These are phyloP conservation scores for Polia nebulosa DNA, from an alignment of 2,888 invertebrate genomes.

Conservation along the genomic window DNA sequence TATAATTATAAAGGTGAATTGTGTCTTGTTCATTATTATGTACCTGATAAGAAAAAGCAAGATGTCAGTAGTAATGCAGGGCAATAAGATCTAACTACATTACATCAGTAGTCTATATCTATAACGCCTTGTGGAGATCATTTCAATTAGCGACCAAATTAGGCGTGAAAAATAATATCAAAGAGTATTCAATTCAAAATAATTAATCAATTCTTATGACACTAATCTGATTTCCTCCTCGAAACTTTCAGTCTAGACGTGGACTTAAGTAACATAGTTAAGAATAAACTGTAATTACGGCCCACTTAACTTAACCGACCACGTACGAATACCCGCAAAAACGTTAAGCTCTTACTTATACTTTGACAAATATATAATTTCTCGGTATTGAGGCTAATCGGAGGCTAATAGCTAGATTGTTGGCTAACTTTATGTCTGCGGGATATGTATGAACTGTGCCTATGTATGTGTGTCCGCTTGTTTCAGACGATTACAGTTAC, in stretches of 20 bases:
- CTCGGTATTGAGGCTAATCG: slow-evolving; percentile 45
- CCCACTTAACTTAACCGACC: slow-evolving; percentile 13
- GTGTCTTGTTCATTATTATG: no score
- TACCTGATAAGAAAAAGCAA: background rate
- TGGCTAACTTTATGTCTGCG: slow-evolving; percentile 17
- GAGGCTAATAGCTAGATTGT: slow-evolving; percentile 40
- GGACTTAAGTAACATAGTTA: background rate
- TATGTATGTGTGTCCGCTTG: slow-evolving; percentile 16
- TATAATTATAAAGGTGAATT: no score
- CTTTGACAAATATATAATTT: slow-evolving; percentile 57
- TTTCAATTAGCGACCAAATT: background rate
- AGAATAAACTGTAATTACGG: background rate
- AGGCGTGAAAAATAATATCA: background rate
- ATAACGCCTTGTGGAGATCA: background rate
- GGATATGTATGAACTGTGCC: slow-evolving; percentile 6
- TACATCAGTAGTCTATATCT: background rate
- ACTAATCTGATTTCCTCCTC: slow-evolving; percentile 24
- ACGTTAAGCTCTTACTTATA: slow-evolving; percentile 45
- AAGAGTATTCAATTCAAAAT: background rate
- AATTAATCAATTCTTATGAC: slow-evolving; percentile 5
- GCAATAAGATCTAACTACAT: background rate
- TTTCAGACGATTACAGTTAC: background rate
- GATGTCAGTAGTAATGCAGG: background rate
- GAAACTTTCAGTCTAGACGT: slow-evolving; percentile 36
- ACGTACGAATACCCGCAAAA: slow-evolving; percentile 33